Evolutionary conservation across 2,797 vertebrate genomes (phyloP), one percentile per base, ranked within the genome.

Genomic region (Ficedula albicollis): DNA sequence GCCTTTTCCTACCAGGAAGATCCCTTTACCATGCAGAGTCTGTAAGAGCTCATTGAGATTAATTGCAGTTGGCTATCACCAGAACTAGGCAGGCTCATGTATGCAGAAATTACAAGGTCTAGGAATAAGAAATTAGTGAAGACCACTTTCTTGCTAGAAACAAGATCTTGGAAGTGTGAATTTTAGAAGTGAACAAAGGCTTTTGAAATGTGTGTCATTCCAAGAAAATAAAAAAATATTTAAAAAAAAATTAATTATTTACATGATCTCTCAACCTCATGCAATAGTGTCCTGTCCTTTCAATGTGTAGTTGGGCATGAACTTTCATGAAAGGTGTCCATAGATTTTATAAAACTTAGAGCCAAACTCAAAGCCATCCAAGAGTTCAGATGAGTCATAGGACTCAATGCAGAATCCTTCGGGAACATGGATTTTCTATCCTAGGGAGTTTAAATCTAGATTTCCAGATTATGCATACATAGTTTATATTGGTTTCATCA

Each of bases 381-480:
- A 36, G 72, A 69, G 27, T 76, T 84, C 80, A 76, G 51, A 73
- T 56, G 48, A 89, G 26, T 91, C 52, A 63, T 14, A 52, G 38
- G 15, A 12, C 52, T 64, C 38, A 51, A n/a, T 58, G 49, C 0
- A 0, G 72, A 89, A 74, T 92, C 60, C 78, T 93, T 75, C 0
- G 1, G 89, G 68, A 87, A 83, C 44, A 92, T 38, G 56, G 29
- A 85, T 93, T 92, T 95, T 93, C 91, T 72, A 46, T 77, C 78
- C 84, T 83, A 80, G 25, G 68, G 77, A 86, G 30, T 77, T 80
- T 80, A 84, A 87, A 87, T 74, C 68, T 70, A 58, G 79, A 68
- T 91, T 87, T 95, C 18, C 80, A 90, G 85, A 90, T 87, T 60
- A 84, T 89, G 46, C 77, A 90, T 93, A 82, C 73, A 90, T 94